A percentile compares a stretch with the other conserved stretches of the same genome.
Conservation (phyloP, 1,140 invertebrate species). For the Drosophila santomea region DNA sequence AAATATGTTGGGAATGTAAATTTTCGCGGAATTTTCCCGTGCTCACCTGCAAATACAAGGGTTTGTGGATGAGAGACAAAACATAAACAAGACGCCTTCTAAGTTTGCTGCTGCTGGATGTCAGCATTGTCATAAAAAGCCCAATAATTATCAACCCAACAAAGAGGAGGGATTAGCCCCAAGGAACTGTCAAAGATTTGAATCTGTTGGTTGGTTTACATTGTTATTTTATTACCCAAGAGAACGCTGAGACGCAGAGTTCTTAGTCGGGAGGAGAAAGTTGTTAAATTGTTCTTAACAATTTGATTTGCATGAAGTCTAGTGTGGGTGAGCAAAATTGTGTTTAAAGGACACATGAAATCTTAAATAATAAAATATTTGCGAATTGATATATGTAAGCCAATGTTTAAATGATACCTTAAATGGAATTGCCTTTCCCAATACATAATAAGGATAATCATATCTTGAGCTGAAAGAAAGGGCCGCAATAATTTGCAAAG, state of each 20-base stretch:
- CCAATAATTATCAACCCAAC: background rate
- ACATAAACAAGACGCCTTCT: slow-evolving; percentile 21
- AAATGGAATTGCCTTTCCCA: too few relatives aligned
- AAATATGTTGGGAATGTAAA: slow-evolving; percentile 53
- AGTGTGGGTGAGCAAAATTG: background rate
- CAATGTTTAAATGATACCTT: too few relatives aligned
- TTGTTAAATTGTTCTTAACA: slow-evolving; percentile 25
- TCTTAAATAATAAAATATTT: too few relatives aligned
- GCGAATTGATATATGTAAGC: background rate
- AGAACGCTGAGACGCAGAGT: background rate
- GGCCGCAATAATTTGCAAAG: slow-evolving; percentile 27
- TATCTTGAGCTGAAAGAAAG: slow-evolving; percentile 1
- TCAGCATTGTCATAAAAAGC: background rate
- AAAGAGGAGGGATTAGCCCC: background rate
- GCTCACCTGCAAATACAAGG: slow-evolving; percentile 62
- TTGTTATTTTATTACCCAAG: too few relatives aligned
- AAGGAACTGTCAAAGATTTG: background rate
- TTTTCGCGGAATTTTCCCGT: slow-evolving; percentile 18
- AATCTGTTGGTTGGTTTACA: too few relatives aligned
- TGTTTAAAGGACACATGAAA: too few relatives aligned
- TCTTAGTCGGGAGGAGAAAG: background rate
- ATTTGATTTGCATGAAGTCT: slow-evolving; percentile 32
- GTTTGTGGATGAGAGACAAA: slow-evolving; percentile 25
- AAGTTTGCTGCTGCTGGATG: background rate
- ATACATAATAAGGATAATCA: background rate